These are phyloP conservation scores for Stenichneumon culpator DNA, from an alignment of 2,888 invertebrate species.

Conservation along the genomic window DNA sequence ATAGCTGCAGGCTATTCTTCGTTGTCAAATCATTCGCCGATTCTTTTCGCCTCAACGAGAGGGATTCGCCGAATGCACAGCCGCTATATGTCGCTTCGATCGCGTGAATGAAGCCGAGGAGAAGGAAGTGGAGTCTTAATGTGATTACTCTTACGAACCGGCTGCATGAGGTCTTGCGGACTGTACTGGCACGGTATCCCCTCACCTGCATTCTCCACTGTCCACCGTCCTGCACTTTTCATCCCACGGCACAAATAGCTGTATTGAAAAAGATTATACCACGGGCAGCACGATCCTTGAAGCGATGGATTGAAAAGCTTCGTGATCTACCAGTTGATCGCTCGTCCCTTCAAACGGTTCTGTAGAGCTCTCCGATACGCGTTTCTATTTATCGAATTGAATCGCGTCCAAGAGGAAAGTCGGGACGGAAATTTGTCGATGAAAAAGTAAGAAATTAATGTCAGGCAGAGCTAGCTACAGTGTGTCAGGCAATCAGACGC, in stretches of 20 bases:
- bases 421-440: neutral
- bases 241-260: neutral
- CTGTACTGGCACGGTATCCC: neutral
- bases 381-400: neutral
- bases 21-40: neutral
- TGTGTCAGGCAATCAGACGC: slow-evolving; percentile 72
- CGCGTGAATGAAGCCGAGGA: neutral
- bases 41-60: neutral
- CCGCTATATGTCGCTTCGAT: neutral
- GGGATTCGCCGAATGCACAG: neutral
- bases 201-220: neutral
- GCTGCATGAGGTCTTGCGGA: neutral
- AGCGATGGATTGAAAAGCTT: slow-evolving; percentile 22
- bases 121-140: neutral
- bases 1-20: neutral
- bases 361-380: neutral
- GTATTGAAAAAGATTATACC: neutral
- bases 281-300: no score
- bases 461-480: slow-evolving; percentile 6
- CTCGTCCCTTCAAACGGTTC: slow-evolving; percentile 26
- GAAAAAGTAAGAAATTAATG: neutral
- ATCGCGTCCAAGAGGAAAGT: neutral
- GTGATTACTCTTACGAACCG: neutral
- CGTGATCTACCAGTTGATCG: neutral
- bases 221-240: slow-evolving; percentile 7